Evolutionary conservation across 1,140 invertebrate genomes (phyloP).

Genomic region (Drosophila nikananu): DNA sequence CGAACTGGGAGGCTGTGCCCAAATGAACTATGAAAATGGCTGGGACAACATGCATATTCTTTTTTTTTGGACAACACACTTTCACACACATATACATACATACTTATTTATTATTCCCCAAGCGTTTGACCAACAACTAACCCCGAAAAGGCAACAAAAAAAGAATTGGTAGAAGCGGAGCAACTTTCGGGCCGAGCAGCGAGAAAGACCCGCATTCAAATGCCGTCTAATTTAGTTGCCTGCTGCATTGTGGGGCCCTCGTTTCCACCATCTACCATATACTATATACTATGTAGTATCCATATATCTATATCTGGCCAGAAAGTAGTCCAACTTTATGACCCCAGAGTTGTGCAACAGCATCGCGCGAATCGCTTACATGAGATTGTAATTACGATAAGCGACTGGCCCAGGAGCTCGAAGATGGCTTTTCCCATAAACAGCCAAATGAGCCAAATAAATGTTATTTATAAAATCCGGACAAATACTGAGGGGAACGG

Average conservation of each 20-base stretch:
- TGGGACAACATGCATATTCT: constrained; percentile 73
- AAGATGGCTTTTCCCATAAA: constrained; percentile 68
- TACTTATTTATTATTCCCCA: constrained; percentile 83
- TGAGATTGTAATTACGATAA: constrained; percentile 84
- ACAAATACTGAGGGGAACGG: constrained; percentile 25
- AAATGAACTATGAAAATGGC: constrained; percentile 83
- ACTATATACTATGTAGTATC: neutral
- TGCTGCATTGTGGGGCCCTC: constrained; percentile 60
- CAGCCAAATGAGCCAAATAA: constrained; percentile 83
- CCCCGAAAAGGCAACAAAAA: constrained; percentile 47
- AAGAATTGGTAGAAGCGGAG: constrained; percentile 16
- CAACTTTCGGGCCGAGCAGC: constrained; percentile 37
- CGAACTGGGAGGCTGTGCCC: constrained; percentile 48
- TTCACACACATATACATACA: neutral
- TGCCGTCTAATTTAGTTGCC: constrained; percentile 80
- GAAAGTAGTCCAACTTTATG: constrained; percentile 71
- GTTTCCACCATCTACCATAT: constrained; percentile 1
- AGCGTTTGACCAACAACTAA: constrained; percentile 80
- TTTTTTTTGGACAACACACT: constrained; percentile 41
- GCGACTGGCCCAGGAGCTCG: constrained; percentile 58
- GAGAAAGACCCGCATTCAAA: constrained; percentile 69
- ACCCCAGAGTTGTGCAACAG: constrained; percentile 76
- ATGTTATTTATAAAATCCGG: constrained; percentile 75
- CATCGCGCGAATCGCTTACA: constrained; percentile 79
- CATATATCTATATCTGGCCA: constrained; percentile 28